Conservation (phyloP, 2,888 invertebrate species). For the Bimastos eiseni region DNA sequence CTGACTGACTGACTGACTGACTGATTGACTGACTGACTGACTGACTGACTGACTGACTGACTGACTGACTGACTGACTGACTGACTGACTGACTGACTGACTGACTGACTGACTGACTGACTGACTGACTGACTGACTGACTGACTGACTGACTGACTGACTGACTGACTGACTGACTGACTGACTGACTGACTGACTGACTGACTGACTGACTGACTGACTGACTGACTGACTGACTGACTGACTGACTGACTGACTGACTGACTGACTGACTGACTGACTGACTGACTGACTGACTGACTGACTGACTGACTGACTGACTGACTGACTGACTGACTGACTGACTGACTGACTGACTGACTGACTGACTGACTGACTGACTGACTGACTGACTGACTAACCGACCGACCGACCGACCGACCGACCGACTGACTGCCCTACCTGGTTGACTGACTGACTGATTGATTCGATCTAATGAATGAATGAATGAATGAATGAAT, state of each 20-base stretch:
- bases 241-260: background rate
- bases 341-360: slow-evolving; percentile 16
- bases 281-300: too few relatives aligned
- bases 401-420: background rate
- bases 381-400: background rate
- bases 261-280: too few relatives aligned
- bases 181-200: background rate
- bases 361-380: background rate
- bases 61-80: background rate
- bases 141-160: background rate
- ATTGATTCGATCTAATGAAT: background rate
- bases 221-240: background rate
- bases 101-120: background rate
- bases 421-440: background rate
- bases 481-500: background rate
- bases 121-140: background rate
- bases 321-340: background rate
- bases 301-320: background rate
- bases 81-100: background rate
- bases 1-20: slow-evolving; percentile 18
- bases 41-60: background rate
- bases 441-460: background rate
- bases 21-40: background rate
- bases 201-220: background rate
- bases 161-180: background rate